Percentiles rank a stretch among this genome's conserved stretches.
Evolutionary conservation across 2,797 vertebrate species (phyloP).

Genomic region (Miichthys miiuy): DNA sequence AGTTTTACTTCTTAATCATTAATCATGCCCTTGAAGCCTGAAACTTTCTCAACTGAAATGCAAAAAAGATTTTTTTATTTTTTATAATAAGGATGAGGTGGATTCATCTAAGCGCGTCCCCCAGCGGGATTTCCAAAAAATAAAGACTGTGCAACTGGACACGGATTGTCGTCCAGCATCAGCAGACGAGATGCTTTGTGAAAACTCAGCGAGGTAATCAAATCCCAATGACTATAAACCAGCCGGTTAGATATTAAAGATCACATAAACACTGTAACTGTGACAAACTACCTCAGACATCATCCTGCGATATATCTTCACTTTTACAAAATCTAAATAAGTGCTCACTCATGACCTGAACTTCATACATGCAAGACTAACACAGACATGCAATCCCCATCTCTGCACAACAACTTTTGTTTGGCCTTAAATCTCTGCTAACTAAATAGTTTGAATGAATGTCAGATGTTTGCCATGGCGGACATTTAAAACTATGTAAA

Average conservation of each 20-base stretch:
- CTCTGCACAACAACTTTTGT: constrained; percentile 48
- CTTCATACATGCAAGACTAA: constrained; percentile 33
- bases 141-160: constrained; percentile 44
- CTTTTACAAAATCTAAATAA: constrained; percentile 42
- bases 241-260: constrained; percentile 40
- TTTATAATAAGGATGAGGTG: constrained; percentile 63
- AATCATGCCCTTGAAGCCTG: constrained; percentile 74
- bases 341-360: constrained; percentile 25
- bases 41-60: constrained; percentile 65
- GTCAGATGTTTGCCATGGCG: constrained; percentile 50
- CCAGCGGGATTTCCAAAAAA: constrained; percentile 51
- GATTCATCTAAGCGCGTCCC: constrained; percentile 66
- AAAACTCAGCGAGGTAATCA: constrained; percentile 47
- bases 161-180: constrained; percentile 52
- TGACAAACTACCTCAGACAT: constrained; percentile 36
- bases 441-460: constrained; percentile 62
- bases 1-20: constrained; percentile 78
- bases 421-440: constrained; percentile 54
- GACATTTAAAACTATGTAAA: constrained; percentile 59
- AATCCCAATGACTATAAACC: constrained; percentile 52
- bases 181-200: constrained; percentile 41
- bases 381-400: constrained; percentile 43
- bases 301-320: constrained; percentile 14
- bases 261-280: constrained; percentile 45
- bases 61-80: constrained; percentile 41